Base-by-base conservation (phyloP, 2,797 vertebrate species). In the Takifugu ocellatus region DNA sequence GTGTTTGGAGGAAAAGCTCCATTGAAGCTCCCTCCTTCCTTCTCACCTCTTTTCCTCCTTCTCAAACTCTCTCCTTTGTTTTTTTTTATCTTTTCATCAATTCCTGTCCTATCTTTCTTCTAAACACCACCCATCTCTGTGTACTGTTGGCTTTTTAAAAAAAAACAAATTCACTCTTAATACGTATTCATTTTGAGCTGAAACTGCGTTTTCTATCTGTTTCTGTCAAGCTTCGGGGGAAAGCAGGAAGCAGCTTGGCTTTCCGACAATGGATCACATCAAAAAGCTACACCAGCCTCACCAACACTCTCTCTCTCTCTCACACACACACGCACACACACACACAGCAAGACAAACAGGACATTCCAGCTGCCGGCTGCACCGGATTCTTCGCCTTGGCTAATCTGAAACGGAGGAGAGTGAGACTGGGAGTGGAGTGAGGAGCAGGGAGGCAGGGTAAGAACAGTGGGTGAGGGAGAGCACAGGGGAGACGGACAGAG, bases 291-390 rank as follows among this genome's bases (percentile, higher is more conserved):
- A 86, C 84, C 84, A 88, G 76, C 86, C 79, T 89, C 75, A 84
- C 84, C 84, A 87, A 73, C 82, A 79, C 67, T 42, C 56, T 59
- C 56, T 56, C 74, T 45, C 59, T 61, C 75, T 54, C 54, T 56
- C 72, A 48, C 70, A 52, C 76, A 44, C 62, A 29, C 63, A 51
- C 68, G 47, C 72, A 49, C 65, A 53, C 65, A 53, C 50, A 42
- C 29, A 54, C 25, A 29, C 44, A 44, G 80, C 87, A 89, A 88
- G 86, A 90, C 90, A 92, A 92, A 92, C 91, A 92, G 91, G 90
- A 92, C 90, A 90, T 92, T 92, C 91, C 90, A 90, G 90, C 89
- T 90, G 90, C 89, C 79, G 88, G 89, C 87, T 88, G 88, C 89
- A 87, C 83, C 82, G 84, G 90, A 91, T 91, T 91, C 90, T 88